Conservation (phyloP, 2,797 vertebrate genomes). For the Semotilus atromaculatus region DNA sequence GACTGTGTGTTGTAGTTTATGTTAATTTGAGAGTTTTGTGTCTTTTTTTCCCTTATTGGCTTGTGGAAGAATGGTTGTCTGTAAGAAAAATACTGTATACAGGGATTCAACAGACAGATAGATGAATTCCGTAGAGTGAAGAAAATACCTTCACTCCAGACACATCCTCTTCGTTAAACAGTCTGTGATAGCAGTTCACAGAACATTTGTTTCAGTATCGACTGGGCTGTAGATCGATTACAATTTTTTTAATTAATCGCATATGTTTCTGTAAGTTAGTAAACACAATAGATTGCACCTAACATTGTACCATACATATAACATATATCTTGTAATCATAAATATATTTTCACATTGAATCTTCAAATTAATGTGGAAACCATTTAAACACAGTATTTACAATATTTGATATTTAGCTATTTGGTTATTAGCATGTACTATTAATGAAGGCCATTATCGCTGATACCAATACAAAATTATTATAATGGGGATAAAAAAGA, state of each 20-base stretch:
- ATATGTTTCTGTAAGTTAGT: not conserved
- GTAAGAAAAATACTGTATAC: not conserved
- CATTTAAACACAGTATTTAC: not conserved
- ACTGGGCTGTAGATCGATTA: not conserved
- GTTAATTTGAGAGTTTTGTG: not conserved
- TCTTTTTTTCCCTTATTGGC: not conserved
- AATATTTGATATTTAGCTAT: not conserved
- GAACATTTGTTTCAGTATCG: not conserved
- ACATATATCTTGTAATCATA: no score
- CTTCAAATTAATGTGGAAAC: not conserved
- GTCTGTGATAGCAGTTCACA: not conserved
- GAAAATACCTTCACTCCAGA: not conserved
- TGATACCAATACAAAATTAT: not conserved
- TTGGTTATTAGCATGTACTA: not conserved
- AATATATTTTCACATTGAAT: not conserved
- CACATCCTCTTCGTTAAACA: not conserved
- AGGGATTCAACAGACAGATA: not conserved
- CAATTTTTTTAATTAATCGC: not conserved
- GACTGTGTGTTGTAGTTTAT: conserved; percentile 12
- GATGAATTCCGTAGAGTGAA: not conserved
- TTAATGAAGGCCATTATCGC: not conserved
- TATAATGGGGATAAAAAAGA: not conserved
- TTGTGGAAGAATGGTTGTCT: not conserved
- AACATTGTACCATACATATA: not conserved
- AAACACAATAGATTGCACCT: not conserved